Base-by-base conservation (phyloP, 2,113 vertebrate genomes). In the Zosterops borbonicus region DNA sequence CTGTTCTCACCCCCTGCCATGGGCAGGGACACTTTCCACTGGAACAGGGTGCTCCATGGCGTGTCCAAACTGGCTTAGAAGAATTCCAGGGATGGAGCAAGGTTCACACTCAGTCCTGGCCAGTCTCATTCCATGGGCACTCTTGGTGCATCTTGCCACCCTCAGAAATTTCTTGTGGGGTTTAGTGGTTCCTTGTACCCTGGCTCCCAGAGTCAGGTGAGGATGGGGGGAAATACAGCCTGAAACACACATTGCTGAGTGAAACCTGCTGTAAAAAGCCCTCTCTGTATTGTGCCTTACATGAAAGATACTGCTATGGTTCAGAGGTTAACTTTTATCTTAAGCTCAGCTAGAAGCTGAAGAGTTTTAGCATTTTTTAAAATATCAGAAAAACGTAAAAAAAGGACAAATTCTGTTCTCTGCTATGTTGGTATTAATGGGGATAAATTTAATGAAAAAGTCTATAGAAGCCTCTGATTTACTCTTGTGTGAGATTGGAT, bases 291-390 rank as follows among this genome's bases (percentile, higher is more conserved):
- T 94, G 90, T 95, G 83, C 69, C 46, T 56, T 24, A 90, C 84
- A 91, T 95, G 91, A 97, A 92, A 94, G 91, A 25, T 35, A 53
- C 87, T 50, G 81, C 56, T 47, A 11, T 17, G 78, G 96, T 87
- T 95, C 91, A 92, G 75, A 95, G 94, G 93, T 91, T 69, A 89
- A 85, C 91, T 95, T 96, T 91, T 24, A 95, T 95, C 93, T 91
- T 21, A 15, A 62, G 94, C 94, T 94, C 89, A 88, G 93, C 67
- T 28, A 47, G 93, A 65, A 91, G 83, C 91, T 63, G 78, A 83
- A 82, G 81, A 91, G 63, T 89, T 95, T 80, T 62, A 55, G 53
- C 65, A 79, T 84, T 79, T 95, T 83, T 64, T 17, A 55, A 83
- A 90, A 64, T 78, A 91, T 2, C 78, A 89, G 81, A 52, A 92